A percentile compares a stretch with the other conserved stretches of the same genome.
Conservation (phyloP, 2,888 invertebrate species). For the Eurois occulta region DNA sequence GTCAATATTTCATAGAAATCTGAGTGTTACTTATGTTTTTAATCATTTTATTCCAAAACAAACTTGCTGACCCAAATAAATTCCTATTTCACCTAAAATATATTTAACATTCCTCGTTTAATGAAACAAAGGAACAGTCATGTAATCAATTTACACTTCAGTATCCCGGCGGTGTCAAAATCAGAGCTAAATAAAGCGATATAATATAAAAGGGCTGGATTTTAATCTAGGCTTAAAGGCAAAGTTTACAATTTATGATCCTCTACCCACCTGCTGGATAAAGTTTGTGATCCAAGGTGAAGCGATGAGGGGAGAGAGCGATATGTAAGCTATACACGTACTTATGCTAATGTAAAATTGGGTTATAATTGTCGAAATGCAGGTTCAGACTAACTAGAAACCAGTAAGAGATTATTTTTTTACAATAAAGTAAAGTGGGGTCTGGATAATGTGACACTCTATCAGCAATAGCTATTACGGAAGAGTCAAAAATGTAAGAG, state of each 20-base stretch:
- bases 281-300: constrained; percentile 9
- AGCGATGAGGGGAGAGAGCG: neutral
- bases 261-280: constrained; percentile 7
- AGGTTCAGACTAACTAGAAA: neutral
- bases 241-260: constrained; percentile 52
- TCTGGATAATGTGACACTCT: neutral
- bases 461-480: neutral
- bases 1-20: constrained; percentile 16
- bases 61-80: constrained; percentile 41
- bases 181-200: constrained; percentile 51
- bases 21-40: constrained; percentile 28
- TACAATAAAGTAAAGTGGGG: too few relatives aligned
- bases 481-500: too few relatives aligned
- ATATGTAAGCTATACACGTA: neutral
- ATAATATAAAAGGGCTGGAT: constrained; percentile 50
- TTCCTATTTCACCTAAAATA: constrained; percentile 41
- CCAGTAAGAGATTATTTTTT: neutral
- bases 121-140: constrained; percentile 48
- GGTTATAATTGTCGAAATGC: neutral
- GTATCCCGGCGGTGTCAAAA: constrained; percentile 48
- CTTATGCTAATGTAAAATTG: neutral
- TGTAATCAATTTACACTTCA: constrained; percentile 50
- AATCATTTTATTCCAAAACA: constrained; percentile 37
- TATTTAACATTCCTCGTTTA: constrained; percentile 26
- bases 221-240: constrained; percentile 39